phyloP scores from a whole-genome alignment of 1,140 invertebrate genomes.

The Goniozus legneri region DNA sequence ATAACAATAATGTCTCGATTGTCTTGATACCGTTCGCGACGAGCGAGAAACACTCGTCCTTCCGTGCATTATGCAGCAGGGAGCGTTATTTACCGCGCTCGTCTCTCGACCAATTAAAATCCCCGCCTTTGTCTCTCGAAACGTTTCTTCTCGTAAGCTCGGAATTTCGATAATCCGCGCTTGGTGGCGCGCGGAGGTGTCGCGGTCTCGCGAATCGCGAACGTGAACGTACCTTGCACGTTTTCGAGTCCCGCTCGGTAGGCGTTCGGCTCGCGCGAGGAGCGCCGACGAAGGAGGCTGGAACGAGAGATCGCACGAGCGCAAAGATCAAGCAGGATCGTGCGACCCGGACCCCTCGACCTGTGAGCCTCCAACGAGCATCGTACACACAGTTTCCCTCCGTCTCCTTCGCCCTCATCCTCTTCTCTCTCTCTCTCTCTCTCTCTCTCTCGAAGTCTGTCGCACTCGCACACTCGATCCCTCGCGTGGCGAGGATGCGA shows the following conservation, averaged over 20 bases:
- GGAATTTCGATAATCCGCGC: too few species aligned
- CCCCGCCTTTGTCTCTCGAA: too few species aligned
- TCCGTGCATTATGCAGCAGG: too few species aligned
- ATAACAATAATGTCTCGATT: too few species aligned
- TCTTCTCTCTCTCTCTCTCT: constrained; percentile 9
- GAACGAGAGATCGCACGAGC: constrained; percentile 50
- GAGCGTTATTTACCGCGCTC: too few species aligned
- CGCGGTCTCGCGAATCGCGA: background rate
- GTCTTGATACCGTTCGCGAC: too few species aligned
- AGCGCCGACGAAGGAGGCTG: background rate
- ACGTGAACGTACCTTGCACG: background rate
- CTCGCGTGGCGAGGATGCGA: constrained; percentile 45
- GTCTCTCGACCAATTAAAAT: too few species aligned
- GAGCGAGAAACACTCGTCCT: too few species aligned
- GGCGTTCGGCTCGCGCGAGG: constrained; percentile 7
- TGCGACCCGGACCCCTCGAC: constrained; percentile 54
- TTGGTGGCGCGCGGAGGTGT: background rate
- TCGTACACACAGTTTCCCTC: constrained; percentile 6
- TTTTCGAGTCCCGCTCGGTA: background rate
- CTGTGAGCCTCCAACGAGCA: constrained; percentile 28
- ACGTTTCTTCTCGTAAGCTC: too few species aligned
- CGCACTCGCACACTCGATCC: constrained; percentile 17
- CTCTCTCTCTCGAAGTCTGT: constrained; percentile 11
- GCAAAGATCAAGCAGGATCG: constrained; percentile 55
- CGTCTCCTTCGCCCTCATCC: constrained; percentile 1